Evolutionary conservation across 2,113 vertebrate species (phyloP), one percentile per base, ranked within the genome.

Genomic region (Camelus dromedarius): DNA sequence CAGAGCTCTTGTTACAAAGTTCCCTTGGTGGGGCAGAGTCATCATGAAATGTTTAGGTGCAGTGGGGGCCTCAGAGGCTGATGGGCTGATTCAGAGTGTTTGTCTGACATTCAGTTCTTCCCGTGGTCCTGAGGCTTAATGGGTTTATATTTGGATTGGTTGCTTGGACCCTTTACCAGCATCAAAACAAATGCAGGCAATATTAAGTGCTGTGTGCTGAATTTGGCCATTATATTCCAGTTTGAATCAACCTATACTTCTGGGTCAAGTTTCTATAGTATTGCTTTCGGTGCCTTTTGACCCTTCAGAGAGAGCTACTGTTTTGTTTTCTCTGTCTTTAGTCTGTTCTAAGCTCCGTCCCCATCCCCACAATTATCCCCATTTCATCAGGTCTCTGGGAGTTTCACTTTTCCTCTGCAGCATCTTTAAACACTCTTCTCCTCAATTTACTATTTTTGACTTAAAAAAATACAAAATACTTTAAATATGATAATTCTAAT

Each of bases 251-350:
- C n/a, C 4, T 66, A 7, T 3, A 93, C 9, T 86, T 93, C 19
- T 50, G 93, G 64, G 60, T 93, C 50, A 73, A 32, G 26, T 77
- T 89, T 89, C 38, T 46, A 48, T 42, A 54, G 12, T 94, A 77
- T 30, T 66, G 54, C 6, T 87, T 81, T 85, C 24, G 79, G 67
- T 90, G 56, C 30, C n/a, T 89, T 89, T 96, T 96, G 14, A 84
- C 13, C 5, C 28, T 81, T 93, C 12, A 94, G 30, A 89, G 19
- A 64, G 6, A 95, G 66, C 24, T 67, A 70, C 19, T 64, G 12
- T 56, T 87, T 96, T 93, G 28, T 89, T 91, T 79, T 50, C 22
- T 85, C 30, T 72, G 12, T 90, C 93, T 89, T 92, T 67, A 83
- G 4, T 80, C 20, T 54, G 16, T 85, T 32, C 81, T 86, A 66